These are phyloP conservation scores for Eumacrocentrus americanus DNA, from an alignment of 2,888 invertebrate species.

Conservation along the genomic window DNA sequence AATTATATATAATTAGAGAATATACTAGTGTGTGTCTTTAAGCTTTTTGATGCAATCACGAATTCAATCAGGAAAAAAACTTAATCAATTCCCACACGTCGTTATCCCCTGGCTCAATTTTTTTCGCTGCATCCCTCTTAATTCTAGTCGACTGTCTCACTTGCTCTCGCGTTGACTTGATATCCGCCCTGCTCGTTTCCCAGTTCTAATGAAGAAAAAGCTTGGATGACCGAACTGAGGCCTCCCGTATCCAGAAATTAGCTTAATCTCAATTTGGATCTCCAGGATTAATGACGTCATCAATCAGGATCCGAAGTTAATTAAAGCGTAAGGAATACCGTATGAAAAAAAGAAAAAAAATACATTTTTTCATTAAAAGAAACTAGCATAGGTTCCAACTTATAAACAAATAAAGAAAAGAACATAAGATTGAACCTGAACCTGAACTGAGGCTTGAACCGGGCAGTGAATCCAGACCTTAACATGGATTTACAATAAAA, in stretches of 20 bases:
- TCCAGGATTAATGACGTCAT: constrained; percentile 27
- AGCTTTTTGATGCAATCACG: constrained; percentile 19
- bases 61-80: constrained; percentile 28
- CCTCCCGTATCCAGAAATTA: constrained; percentile 24
- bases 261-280: constrained; percentile 29
- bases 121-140: constrained; percentile 21
- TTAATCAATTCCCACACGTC: constrained; percentile 30
- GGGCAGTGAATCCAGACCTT: no score
- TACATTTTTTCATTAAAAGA: no score
- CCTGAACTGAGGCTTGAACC: no score
- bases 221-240: constrained; percentile 21
- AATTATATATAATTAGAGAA: background rate
- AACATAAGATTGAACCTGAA: no score
- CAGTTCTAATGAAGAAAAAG: constrained; percentile 30
- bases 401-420: no score
- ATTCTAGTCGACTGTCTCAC: constrained; percentile 11
- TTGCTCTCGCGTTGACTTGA: constrained; percentile 3
- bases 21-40: background rate
- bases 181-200: constrained; percentile 16
- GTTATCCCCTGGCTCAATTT: constrained; percentile 20
- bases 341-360: no score
- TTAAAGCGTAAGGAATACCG: background rate
- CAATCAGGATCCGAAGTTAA: constrained; percentile 23
- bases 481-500: no score
- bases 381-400: no score